Evolutionary conservation across 2,113 vertebrate species (phyloP).

Genomic region (Furnarius figulus): DNA sequence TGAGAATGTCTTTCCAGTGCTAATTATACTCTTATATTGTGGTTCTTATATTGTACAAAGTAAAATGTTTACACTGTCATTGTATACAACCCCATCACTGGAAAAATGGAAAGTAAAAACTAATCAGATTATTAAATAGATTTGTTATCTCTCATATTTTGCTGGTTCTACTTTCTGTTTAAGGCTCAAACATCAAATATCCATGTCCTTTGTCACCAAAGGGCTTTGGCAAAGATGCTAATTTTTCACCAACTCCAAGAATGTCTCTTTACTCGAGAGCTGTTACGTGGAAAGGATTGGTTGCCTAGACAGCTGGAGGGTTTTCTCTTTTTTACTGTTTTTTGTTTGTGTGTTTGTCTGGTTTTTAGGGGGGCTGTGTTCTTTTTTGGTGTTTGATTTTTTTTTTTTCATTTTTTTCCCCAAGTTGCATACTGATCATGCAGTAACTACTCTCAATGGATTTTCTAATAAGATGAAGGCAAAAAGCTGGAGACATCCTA

Average conservation of each 20-base stretch:
- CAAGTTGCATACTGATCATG: background rate
- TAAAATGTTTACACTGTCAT: slow-evolving; percentile 54
- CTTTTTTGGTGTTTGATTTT: background rate
- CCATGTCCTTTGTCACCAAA: background rate
- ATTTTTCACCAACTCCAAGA: slow-evolving; percentile 6
- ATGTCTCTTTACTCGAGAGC: background rate
- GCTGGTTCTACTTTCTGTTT: background rate
- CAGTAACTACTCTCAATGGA: background rate
- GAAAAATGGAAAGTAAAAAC: background rate
- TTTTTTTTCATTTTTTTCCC: background rate
- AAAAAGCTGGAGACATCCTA: background rate
- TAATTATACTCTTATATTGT: slow-evolving; percentile 53
- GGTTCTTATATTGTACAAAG: slow-evolving; percentile 7
- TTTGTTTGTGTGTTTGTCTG: background rate
- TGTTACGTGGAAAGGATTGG: background rate
- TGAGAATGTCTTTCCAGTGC: background rate
- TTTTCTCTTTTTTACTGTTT: background rate
- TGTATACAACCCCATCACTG: background rate
- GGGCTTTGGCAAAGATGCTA: background rate
- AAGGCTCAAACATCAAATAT: background rate
- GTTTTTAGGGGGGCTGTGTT: background rate
- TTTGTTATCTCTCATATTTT: background rate
- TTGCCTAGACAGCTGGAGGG: slow-evolving; percentile 2
- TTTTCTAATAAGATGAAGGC: background rate
- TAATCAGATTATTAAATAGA: slow-evolving; percentile 4